Base-by-base conservation (phyloP, 2,113 vertebrate genomes). In the Albula glossodonta region DNA sequence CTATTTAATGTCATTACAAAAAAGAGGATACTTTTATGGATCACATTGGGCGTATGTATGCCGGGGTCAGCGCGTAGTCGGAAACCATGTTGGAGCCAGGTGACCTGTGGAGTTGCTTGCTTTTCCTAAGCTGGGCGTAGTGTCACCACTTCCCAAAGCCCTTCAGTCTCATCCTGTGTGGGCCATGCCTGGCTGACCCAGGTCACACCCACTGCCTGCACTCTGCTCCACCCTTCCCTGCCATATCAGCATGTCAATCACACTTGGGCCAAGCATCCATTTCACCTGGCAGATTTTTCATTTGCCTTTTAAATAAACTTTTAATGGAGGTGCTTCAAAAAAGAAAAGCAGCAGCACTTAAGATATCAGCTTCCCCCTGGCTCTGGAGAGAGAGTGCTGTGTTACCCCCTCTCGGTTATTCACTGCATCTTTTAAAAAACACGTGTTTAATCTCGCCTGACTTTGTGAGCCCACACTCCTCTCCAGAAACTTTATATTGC, bases 401-500 rank as follows among this genome's bases (percentile, higher is more conserved):
- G 70, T 82, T 57, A 81, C 63, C 86, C 63, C 86, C 87, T 82
- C 78, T 60, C 81, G 85, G 88, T 84, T 90, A 90, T 90, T 89
- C 88, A 88, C 89, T 49, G 85, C 80, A 83, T 83, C 86, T 79
- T 41, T 83, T 88, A 48, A 85, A 88, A 78, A 60, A 10, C 5
- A 41, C 56, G n/a, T 31, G 6, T 84, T 41, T 53, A 87, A 88
- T 88, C 91, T 92, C 63, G 79, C 86, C 88, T 83, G 90, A 87
- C 83, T n/a, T 13, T 51, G 66, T 50, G 12, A 83, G 82, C 53
- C 50, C 66, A 79, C 87, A 19, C 89, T 90, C 89, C 88, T 91
- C 82, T 87, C 86, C 84, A 90, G 87, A 89, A 87, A 86, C 88
- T 91, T 92, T 90, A 92, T 93, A 91, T 92, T 92, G 91, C 91